A percentile compares a stretch with the other conserved stretches of the same genome.
Evolutionary conservation across 2,797 vertebrate species (phyloP).

Genomic region (Melanogrammus aeglefinus): DNA sequence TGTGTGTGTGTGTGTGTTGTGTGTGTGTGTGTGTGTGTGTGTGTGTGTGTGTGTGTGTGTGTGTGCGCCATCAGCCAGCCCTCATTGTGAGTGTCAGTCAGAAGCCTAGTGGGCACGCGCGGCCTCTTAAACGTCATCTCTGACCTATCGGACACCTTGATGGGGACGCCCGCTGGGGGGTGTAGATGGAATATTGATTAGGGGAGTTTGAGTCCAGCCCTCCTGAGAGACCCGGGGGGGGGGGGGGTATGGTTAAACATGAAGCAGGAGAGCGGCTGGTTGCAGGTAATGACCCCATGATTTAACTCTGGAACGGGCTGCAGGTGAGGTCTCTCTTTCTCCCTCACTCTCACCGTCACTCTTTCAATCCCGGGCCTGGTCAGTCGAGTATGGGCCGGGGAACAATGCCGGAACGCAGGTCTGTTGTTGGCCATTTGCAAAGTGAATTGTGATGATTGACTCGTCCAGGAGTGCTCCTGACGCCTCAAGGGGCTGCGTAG

Average conservation of each 20-base stretch:
- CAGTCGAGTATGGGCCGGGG: not conserved
- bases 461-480: not conserved
- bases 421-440: not conserved
- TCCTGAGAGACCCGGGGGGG: not conserved
- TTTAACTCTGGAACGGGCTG: constrained; percentile 37
- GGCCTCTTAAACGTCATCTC: constrained; percentile 43
- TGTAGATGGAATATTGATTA: constrained; percentile 53
- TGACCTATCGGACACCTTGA: constrained; percentile 46
- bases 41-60: no score
- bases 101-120: not conserved
- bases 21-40: no score
- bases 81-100: constrained; percentile 18
- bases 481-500: no score
- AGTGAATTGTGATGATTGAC: not conserved
- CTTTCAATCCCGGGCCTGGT: not conserved
- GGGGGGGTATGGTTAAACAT: constrained; percentile 42
- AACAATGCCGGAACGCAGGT: not conserved
- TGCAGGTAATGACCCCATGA: constrained; percentile 31
- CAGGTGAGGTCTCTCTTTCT: constrained; percentile 7
- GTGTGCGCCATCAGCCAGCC: not conserved
- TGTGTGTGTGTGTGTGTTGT: not conserved
- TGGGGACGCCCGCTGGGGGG: constrained; percentile 32
- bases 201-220: constrained; percentile 13
- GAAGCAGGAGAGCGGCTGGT: constrained; percentile 18
- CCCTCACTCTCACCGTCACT: not conserved